These are phyloP conservation scores for Hymenopus coronatus DNA, from an alignment of 2,888 invertebrate genomes.

Conservation along the genomic window DNA sequence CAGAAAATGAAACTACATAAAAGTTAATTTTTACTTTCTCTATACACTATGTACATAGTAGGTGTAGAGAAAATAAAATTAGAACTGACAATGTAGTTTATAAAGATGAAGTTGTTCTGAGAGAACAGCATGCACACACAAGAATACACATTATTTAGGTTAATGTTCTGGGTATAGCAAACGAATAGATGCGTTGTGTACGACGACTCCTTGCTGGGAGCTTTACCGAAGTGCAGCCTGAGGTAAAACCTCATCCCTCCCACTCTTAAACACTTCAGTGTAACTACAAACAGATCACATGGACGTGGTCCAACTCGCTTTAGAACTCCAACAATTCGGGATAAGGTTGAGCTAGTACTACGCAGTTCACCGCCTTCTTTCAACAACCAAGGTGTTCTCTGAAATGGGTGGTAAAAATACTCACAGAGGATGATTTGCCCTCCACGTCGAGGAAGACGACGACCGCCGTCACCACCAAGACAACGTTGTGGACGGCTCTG, in stretches of 20 bases:
- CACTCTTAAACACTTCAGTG: background rate
- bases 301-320: background rate
- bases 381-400: background rate
- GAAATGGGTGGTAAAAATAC: background rate
- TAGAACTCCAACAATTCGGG: background rate
- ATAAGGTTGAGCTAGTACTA: background rate
- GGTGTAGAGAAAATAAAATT: too few species aligned
- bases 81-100: too few species aligned
- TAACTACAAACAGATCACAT: background rate
- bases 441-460: background rate
- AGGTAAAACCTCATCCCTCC: background rate
- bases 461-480: background rate
- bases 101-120: too few species aligned
- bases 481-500: background rate
- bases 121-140: too few species aligned
- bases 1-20: too few species aligned
- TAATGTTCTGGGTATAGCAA: too few species aligned
- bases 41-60: too few species aligned
- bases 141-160: too few species aligned
- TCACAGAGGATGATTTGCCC: background rate
- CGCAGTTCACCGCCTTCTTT: background rate
- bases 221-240: too few species aligned
- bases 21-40: too few species aligned
- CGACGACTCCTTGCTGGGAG: too few species aligned
- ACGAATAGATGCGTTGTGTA: too few species aligned